phyloP scores from a whole-genome alignment of 2,888 invertebrate species.

The Beris morrisii region DNA sequence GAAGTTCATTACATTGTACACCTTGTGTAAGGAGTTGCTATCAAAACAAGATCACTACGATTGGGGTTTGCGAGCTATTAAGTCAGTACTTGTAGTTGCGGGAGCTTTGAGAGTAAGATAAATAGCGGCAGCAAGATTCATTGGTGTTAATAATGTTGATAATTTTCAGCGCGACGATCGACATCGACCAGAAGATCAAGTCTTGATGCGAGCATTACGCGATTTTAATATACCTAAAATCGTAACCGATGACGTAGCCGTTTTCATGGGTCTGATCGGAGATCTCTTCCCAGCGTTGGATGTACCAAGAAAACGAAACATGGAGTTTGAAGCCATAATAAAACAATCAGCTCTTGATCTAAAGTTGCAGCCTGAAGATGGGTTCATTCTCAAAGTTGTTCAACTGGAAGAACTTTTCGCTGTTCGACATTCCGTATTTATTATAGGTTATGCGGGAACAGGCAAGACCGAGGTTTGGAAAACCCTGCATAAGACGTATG shows the following conservation, averaged over 20 bases:
- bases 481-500: constrained; percentile 80
- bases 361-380: constrained; percentile 87
- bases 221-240: constrained; percentile 96
- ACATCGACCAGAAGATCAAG: constrained; percentile 84
- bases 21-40: constrained; percentile 83
- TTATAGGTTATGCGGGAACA: constrained; percentile 83
- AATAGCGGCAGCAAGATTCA: background rate
- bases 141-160: background rate
- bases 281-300: constrained; percentile 91
- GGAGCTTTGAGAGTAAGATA: constrained; percentile 77
- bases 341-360: constrained; percentile 77
- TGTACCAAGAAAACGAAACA: constrained; percentile 83
- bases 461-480: constrained; percentile 95
- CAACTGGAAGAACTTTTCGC: constrained; percentile 91
- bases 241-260: constrained; percentile 85
- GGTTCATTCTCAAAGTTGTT: constrained; percentile 83
- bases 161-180: constrained; percentile 66
- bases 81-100: constrained; percentile 92
- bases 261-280: constrained; percentile 92
- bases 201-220: constrained; percentile 87
- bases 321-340: constrained; percentile 80
- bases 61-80: constrained; percentile 94
- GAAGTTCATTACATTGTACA: constrained; percentile 93
- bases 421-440: constrained; percentile 91
- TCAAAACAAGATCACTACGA: constrained; percentile 97